Evolutionary conservation across 1,140 invertebrate species (phyloP).

Genomic region (Vanessa tameamea): DNA sequence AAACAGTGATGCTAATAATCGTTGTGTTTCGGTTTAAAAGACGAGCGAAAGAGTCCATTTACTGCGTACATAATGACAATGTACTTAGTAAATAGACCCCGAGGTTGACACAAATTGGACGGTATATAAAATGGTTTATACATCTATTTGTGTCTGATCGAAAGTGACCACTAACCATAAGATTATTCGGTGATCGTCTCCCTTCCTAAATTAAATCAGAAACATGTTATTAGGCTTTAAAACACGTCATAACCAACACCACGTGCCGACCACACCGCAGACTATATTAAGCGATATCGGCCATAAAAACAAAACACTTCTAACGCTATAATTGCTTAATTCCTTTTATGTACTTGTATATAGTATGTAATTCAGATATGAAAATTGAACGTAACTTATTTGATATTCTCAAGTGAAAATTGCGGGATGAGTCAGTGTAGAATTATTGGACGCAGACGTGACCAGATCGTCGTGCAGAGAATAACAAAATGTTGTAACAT

Average conservation of each 20-base stretch:
- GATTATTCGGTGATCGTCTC: no score
- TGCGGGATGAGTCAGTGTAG: constrained; percentile 69
- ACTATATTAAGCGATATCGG: neutral
- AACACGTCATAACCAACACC: neutral
- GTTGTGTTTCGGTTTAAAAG: no score
- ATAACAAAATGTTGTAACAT: constrained; percentile 60
- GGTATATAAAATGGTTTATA: no score
- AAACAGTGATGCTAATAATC: no score
- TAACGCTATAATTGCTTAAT: constrained; percentile 2
- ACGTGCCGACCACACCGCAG: constrained; percentile 10
- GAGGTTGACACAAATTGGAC: no score
- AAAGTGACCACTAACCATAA: no score
- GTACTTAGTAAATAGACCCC: no score
- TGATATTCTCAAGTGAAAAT: constrained; percentile 74
- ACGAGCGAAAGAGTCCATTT: no score
- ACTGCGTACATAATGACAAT: no score
- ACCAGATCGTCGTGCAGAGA: constrained; percentile 57
- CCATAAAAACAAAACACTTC: neutral
- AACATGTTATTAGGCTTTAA: no score
- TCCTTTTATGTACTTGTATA: neutral
- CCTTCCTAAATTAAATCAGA: no score
- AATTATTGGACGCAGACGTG: constrained; percentile 74
- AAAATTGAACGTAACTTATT: constrained; percentile 55
- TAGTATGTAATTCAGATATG: constrained; percentile 11
- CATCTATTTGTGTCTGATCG: no score